Base-by-base conservation (phyloP, 2,113 vertebrate genomes). In the Archocentrus centrarchus region DNA sequence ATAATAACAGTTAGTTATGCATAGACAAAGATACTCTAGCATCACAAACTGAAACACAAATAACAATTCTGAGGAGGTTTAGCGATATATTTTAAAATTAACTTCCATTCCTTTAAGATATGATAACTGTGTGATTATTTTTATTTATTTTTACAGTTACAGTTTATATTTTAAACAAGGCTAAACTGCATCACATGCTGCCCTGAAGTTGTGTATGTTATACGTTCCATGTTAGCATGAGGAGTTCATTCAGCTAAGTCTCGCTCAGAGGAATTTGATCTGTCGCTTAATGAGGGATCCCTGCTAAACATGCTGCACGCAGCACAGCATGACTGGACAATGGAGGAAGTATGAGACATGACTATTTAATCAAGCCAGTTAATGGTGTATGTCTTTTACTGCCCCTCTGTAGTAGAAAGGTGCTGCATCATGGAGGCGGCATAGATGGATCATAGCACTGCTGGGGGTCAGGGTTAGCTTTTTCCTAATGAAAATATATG, bases 321-420 rank as follows among this genome's bases (percentile, higher is more conserved):
- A 35, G 66, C 41, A 13, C 89, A 86, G 83, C 14, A 24, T 53
- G 66, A 59, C 24, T 5, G 41, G 35, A 68, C 78, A 53, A 44
- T 2, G 61, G 68, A 82, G 82, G 85, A 83, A 77, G 79, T 80
- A 55, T 11, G 63, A 64, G 61, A 82, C 91, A 77, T n/a, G 53
- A 84, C 68, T 44, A 59, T 90, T 88, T 91, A 91, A 94, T 95
- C 88, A 89, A 79, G 77, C 32, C 88, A 44, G 60, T 90, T 93
- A 89, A 94, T 93, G 90, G 66, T 41, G 81, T 81, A 20, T 85
- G 64, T 44, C 73, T 89, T 93, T 89, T 92, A 93, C 91, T 89
- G 75, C 86, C 59, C 62, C 89, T 81, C 82, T 85, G 64, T 77
- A 62, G 66, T n/a, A 50, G 39, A 75, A 53, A 85, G 79, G 60